Evolutionary conservation across 2,113 vertebrate genomes (phyloP), one percentile per base, ranked within the genome.

Genomic region (Pao palembangensis): DNA sequence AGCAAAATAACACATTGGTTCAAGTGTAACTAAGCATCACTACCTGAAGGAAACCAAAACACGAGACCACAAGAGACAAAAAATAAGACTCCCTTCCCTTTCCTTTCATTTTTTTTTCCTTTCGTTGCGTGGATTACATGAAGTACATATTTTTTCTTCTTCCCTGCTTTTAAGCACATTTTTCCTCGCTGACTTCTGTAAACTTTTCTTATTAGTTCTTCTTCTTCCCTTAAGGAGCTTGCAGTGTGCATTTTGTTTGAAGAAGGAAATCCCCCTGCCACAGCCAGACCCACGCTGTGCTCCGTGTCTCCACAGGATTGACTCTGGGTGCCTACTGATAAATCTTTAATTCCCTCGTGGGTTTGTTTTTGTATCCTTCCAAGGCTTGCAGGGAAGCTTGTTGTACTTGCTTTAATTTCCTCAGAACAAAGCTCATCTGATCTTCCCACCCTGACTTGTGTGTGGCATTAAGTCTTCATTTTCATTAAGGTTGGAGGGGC

Each of bases 351-450:
- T 81, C 85, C 81, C 75, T 43, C 18, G 75, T 78, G 80, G 81
- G 60, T 38, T 59, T 81, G 76, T 81, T 79, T 82, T 80, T 71
- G 64, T 83, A 75, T 76, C 80, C 79, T 67, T 62, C 55, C 48
- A 75, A 65, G 88, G 83, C 73, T 82, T 80, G 38, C 6, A 48
- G 66, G 55, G 74, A 81, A 51, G 80, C 83, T 85, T 71, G 82
- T 78, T 78, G 70, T 84, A 88, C 87, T 89, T 82, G 77, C 71
- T 90, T 91, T 91, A 80, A 92, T 92, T 92, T 91, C 90, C 90
- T 89, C 78, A 55, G 79, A 85, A 80, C 86, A 90, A 90, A 90
- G 76, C 88, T 85, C 84, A 82, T 88, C 76, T 88, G 85, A 86
- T 89, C 82, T 81, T 79, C 78, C 81, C 66, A 73, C 79, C 70